Conservation (phyloP, 1,140 invertebrate genomes). For the Rhyzopertha dominica region DNA sequence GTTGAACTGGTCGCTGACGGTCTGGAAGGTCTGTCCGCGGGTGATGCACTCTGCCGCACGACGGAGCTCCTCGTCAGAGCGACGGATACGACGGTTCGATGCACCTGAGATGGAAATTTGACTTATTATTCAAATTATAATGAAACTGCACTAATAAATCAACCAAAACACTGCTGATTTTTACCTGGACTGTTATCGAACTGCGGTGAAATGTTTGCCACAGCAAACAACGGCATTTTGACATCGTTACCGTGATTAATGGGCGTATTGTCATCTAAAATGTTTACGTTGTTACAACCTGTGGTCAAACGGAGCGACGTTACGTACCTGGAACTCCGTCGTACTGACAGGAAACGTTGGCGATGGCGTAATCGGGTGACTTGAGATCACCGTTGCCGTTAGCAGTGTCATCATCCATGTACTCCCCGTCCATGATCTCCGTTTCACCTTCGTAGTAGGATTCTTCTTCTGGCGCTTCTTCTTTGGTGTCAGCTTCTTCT, state of each 20-base stretch:
- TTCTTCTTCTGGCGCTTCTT: constrained; percentile 37
- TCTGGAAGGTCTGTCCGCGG: constrained; percentile 74
- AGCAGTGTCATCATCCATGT: constrained; percentile 37
- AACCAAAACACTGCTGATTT: too few species aligned
- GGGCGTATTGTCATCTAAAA: too few species aligned
- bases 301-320: neutral
- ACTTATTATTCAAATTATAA: too few species aligned
- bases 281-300: too few species aligned
- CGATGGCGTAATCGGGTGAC: constrained; percentile 50
- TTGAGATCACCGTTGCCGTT: constrained; percentile 29
- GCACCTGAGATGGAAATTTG: constrained; percentile 24
- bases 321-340: constrained; percentile 45
- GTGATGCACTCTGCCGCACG: constrained; percentile 74
- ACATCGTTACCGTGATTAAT: too few species aligned
- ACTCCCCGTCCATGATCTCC: constrained; percentile 42
- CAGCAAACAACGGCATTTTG: too few species aligned
- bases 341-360: constrained; percentile 59
- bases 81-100: constrained; percentile 51
- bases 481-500: constrained; percentile 34
- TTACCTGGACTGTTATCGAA: too few species aligned
- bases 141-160: too few species aligned
- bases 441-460: constrained; percentile 41
- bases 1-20: constrained; percentile 75
- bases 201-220: too few species aligned
- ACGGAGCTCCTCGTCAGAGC: constrained; percentile 67